phyloP scores from a whole-genome alignment of 2,888 invertebrate species.

The Hedya salicella region DNA sequence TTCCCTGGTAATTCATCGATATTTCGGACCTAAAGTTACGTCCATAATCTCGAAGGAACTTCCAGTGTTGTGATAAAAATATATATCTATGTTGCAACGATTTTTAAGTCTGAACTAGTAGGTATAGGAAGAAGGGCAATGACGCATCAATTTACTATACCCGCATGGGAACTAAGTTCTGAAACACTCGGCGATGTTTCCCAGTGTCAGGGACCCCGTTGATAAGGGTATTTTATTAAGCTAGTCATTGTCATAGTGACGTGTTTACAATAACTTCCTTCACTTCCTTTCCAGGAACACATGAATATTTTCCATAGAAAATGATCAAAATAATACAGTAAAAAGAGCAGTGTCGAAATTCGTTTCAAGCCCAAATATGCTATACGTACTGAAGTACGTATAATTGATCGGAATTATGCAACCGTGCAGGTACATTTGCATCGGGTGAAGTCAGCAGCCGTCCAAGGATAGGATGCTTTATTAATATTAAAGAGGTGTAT shows the following conservation, averaged over 20 bases:
- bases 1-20: too few relatives aligned
- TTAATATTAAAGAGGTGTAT: constrained; percentile 38
- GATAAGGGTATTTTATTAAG: neutral
- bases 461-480: constrained; percentile 37
- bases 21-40: too few relatives aligned
- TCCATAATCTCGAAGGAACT: too few relatives aligned
- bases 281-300: too few relatives aligned
- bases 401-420: constrained; percentile 21
- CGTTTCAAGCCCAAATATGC: too few relatives aligned
- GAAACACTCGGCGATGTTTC: neutral
- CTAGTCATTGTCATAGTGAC: neutral
- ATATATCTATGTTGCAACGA: too few relatives aligned
- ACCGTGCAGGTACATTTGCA: constrained; percentile 24
- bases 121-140: too few relatives aligned
- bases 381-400: neutral
- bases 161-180: constrained; percentile 19
- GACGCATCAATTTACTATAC: constrained; percentile 2
- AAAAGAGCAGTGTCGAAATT: too few relatives aligned
- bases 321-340: too few relatives aligned
- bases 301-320: too few relatives aligned
- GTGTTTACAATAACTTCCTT: neutral
- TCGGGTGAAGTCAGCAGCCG: constrained; percentile 28
- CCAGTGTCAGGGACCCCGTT: neutral
- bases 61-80: too few relatives aligned
- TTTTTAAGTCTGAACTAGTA: too few relatives aligned